Conservation (phyloP, 2,888 invertebrate species). For the Congeria kusceri region DNA sequence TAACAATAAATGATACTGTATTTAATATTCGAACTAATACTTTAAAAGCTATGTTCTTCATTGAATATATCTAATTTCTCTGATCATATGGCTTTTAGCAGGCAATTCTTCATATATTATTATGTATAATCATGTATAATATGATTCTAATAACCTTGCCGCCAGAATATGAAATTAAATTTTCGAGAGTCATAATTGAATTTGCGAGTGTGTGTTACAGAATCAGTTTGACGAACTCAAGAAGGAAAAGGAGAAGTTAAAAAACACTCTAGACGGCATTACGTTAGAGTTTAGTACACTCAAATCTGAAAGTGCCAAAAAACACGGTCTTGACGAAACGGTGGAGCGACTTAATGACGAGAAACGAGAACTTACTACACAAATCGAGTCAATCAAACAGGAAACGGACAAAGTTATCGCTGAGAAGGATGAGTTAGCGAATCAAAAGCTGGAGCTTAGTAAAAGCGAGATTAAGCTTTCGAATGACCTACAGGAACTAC, state of each 20-base stretch:
- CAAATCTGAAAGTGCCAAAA: slow-evolving; percentile 68
- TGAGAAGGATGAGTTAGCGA: slow-evolving; percentile 73
- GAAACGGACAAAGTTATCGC: slow-evolving; percentile 62
- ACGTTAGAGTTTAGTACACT: slow-evolving; percentile 71
- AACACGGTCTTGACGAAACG: slow-evolving; percentile 67
- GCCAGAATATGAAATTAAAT: slow-evolving; percentile 2
- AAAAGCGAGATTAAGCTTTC: slow-evolving; percentile 73
- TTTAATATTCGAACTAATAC: too few species aligned
- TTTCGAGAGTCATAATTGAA: slow-evolving; percentile 1
- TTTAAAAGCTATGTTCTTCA: too few species aligned
- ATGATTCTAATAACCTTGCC: too few species aligned
- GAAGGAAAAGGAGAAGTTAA: slow-evolving; percentile 68
- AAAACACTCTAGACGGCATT: slow-evolving; percentile 67
- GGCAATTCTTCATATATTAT: too few species aligned
- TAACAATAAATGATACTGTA: too few species aligned
- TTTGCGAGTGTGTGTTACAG: slow-evolving; percentile 43
- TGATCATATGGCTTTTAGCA: too few species aligned
- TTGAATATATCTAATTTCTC: too few species aligned
- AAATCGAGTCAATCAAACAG: slow-evolving; percentile 66
- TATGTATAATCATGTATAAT: too few species aligned
- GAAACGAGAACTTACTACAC: slow-evolving; percentile 66
- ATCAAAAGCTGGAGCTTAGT: slow-evolving; percentile 69
- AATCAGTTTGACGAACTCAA: slow-evolving; percentile 66
- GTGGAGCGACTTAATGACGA: slow-evolving; percentile 73
- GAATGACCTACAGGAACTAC: slow-evolving; percentile 66